These are phyloP conservation scores for Saxidomus purpurata DNA, from an alignment of 1,140 invertebrate genomes.

Conservation along the genomic window DNA sequence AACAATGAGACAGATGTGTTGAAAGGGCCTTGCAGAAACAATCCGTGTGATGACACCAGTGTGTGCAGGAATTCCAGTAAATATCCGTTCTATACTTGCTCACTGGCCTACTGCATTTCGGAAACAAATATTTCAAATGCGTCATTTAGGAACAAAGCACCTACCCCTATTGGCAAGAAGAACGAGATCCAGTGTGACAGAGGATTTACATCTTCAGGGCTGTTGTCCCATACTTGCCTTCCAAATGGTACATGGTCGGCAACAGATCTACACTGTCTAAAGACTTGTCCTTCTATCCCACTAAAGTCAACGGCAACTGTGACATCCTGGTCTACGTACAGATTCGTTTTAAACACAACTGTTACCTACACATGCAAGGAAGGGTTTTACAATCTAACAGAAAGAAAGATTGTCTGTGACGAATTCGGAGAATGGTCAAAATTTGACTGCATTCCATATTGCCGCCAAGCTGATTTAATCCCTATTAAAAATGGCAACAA, in stretches of 20 bases:
- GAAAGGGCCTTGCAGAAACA: background rate
- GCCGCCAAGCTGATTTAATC: background rate
- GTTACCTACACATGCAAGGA: background rate
- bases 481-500: background rate
- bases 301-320: background rate
- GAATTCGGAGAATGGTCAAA: background rate
- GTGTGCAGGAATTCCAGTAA: background rate
- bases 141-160: background rate
- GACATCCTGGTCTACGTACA: background rate
- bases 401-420: background rate
- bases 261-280: background rate
- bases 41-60: background rate
- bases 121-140: background rate
- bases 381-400: background rate
- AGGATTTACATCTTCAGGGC: background rate
- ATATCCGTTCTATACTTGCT: background rate
- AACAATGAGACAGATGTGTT: background rate
- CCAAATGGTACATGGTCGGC: background rate
- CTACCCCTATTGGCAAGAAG: background rate
- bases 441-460: background rate
- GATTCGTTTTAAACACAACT: background rate
- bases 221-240: background rate
- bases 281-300: background rate
- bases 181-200: background rate
- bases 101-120: background rate